Conservation (phyloP, 1,140 invertebrate genomes). For the Hermatobates lingyangjiaoensis region DNA sequence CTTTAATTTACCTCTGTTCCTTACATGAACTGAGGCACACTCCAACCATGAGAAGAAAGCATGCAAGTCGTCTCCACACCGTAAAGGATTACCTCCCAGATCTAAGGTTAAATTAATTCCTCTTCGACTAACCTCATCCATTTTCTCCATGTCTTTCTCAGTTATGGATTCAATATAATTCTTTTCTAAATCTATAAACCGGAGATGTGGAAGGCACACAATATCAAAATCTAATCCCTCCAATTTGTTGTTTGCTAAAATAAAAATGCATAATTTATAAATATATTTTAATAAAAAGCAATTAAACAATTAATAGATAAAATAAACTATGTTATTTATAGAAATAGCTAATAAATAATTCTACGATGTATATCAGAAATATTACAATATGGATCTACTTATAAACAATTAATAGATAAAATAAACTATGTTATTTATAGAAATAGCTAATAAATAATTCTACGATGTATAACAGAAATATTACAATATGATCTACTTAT, state of each 20-base stretch:
- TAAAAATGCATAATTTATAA: not conserved
- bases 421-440: too few species aligned
- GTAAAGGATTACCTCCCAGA: constrained; percentile 43
- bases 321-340: too few species aligned
- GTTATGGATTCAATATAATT: constrained; percentile 43
- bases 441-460: too few species aligned
- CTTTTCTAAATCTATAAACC: constrained; percentile 46
- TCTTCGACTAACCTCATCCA: constrained; percentile 35
- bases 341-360: too few species aligned
- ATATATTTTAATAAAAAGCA: not conserved
- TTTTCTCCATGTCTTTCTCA: constrained; percentile 32
- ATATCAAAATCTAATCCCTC: constrained; percentile 44
- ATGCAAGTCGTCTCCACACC: constrained; percentile 40
- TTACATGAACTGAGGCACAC: constrained; percentile 36
- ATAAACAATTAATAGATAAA: too few species aligned
- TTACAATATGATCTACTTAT: too few species aligned
- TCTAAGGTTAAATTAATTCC: constrained; percentile 41
- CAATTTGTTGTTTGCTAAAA: constrained; percentile 17
- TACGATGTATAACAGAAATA: too few species aligned
- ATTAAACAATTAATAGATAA: not conserved
- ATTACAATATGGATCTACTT: too few species aligned
- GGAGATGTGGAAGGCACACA: constrained; percentile 39
- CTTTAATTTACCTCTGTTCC: constrained; percentile 32
- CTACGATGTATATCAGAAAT: too few species aligned
- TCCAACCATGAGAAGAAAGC: constrained; percentile 42